Base-by-base conservation (phyloP, 2,797 vertebrate species). In the Propithecus deckenii region DNA sequence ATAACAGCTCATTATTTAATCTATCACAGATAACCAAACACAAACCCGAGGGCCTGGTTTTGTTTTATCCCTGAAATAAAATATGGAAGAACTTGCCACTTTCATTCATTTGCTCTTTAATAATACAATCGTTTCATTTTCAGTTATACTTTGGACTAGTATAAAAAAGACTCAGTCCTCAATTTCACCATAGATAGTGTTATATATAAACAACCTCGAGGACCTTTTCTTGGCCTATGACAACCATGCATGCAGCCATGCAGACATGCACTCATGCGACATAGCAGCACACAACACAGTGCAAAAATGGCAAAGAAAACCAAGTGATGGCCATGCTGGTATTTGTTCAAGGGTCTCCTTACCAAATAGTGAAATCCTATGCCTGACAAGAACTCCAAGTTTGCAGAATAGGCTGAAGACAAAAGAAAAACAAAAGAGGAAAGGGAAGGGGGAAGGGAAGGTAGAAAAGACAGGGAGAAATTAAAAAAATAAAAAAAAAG, bases 371-470 rank as follows among this genome's bases (percentile, higher is more conserved):
- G 99, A 99, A 98, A 99, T 99, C 99, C 99, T 99, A 99, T 99
- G 99, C 98, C 99, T 99, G 99, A 99, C 99, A 99, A 99, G 99
- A 98, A 99, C 99, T 99, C 98, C 98, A 98, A 99, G 98, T 99
- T 99, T 99, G 99, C 99, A 99, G 99, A 99, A 99, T 91, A 99
- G 98, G 99, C 98, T 99, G 98, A 98, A 99, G 98, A 98, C 98
- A 98, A 98, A 98, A 98, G 98, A 95, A 98, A 98, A 98, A 98
- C 94, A 98, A 98, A 98, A 99, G 97, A 98, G 98, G 98, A 96
- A 97, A 97, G 96, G 96, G 97, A 87, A 91, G 80, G 71, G 95
- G 86, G 89, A 2, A 52, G 90, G 92, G 94, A 79, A 97, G 95
- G 93, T 95, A 93, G 95, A 94, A 95, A 81, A 95, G 92, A 96